Evolutionary conservation across 2,888 invertebrate species (phyloP).

Genomic region (Electrophaes corylata): DNA sequence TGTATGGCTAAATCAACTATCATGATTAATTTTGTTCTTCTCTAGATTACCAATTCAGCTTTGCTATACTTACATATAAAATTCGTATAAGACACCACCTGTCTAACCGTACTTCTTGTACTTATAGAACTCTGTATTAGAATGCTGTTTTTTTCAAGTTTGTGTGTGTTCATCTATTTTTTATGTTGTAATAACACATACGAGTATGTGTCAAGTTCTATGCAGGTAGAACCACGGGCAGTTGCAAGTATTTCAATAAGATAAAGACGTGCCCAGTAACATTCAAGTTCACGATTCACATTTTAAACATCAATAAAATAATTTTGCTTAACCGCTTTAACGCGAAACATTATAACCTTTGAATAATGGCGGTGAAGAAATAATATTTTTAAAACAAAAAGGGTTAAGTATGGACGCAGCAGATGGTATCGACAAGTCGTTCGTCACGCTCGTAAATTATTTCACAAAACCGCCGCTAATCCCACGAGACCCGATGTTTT

Average conservation of each 20-base stretch:
- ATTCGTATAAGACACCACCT: not conserved
- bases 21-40: slow-evolving; percentile 54
- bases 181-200: too few species aligned
- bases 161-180: too few species aligned
- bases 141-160: too few species aligned
- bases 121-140: too few species aligned
- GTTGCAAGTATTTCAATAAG: slow-evolving; percentile 53
- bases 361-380: slow-evolving; percentile 78
- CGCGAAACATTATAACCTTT: slow-evolving; percentile 79
- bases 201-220: too few species aligned
- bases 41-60: slow-evolving; percentile 35
- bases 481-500: slow-evolving; percentile 77
- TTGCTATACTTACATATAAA: not conserved
- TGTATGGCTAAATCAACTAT: slow-evolving; percentile 58
- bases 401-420: slow-evolving; percentile 75
- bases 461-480: slow-evolving; percentile 81
- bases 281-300: slow-evolving; percentile 67
- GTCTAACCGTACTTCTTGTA: not conserved
- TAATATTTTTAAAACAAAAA: slow-evolving; percentile 79
- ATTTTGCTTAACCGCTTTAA: slow-evolving; percentile 69
- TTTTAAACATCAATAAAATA: slow-evolving; percentile 77
- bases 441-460: slow-evolving; percentile 84
- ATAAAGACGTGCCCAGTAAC: slow-evolving; percentile 67
- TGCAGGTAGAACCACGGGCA: not conserved
- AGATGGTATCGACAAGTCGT: slow-evolving; percentile 81